Percentiles rank a stretch among this genome's conserved stretches.
Evolutionary conservation across 2,113 vertebrate species (phyloP).

Genomic region (Protobothrops flavoviridis): DNA sequence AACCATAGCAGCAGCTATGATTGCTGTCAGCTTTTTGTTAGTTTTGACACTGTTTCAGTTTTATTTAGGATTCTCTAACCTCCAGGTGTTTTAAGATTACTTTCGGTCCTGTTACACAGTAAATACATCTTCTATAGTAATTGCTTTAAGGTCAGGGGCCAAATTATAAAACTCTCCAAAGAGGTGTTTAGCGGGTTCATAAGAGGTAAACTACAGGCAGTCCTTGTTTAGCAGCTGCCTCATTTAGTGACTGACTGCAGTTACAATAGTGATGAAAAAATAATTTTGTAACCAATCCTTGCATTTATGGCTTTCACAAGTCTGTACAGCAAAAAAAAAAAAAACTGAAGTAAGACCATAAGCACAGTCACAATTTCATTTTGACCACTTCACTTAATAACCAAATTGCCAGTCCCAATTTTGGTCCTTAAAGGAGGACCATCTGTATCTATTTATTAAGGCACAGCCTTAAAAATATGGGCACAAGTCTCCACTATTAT

Average conservation of each 20-base stretch:
- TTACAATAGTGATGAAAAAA: background rate
- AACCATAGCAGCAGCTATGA: constrained; percentile 29
- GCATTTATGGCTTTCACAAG: background rate
- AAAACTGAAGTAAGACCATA: background rate
- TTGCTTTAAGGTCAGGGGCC: background rate
- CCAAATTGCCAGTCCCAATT: background rate
- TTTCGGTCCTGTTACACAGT: background rate
- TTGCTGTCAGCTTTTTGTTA: background rate
- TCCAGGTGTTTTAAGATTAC: background rate
- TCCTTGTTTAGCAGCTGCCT: background rate
- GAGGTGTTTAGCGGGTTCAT: background rate
- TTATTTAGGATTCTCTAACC: background rate
- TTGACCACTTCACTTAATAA: background rate
- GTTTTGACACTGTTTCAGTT: background rate
- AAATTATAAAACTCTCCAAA: background rate
- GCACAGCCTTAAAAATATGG: background rate
- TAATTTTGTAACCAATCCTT: background rate
- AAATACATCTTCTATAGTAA: background rate
- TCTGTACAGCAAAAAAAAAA: background rate
- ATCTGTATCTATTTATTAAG: background rate
- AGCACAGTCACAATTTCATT: background rate
- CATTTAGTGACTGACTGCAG: background rate
- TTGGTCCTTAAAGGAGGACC: background rate
- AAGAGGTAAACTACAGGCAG: background rate
- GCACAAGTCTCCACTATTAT: background rate